Percentiles rank a stretch among this genome's conserved stretches.
Evolutionary conservation across 2,113 vertebrate genomes (phyloP).

Genomic region (Progne subis): DNA sequence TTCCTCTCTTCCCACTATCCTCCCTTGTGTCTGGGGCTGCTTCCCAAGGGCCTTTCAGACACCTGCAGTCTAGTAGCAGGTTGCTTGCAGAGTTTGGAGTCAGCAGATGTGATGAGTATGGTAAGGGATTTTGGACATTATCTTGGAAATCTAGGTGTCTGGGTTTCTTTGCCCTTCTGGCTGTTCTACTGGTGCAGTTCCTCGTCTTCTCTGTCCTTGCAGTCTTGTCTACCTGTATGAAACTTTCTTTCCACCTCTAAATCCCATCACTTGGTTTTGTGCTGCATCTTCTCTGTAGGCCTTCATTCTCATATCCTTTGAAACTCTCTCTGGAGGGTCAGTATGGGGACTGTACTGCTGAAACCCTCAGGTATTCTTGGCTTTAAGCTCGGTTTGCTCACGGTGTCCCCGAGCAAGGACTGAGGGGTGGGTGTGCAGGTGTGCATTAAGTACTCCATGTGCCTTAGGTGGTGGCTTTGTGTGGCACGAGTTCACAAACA

Average conservation of each 20-base stretch:
- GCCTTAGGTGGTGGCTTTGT: not conserved
- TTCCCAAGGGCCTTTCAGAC: not conserved
- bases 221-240: not conserved
- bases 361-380: not conserved
- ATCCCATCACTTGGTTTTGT: not conserved
- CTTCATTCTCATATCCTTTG: not conserved
- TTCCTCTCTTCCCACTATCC: constrained; percentile 1
- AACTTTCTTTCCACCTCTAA: not conserved
- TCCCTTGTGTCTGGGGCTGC: not conserved
- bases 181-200: not conserved
- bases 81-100: not conserved
- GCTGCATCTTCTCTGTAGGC: not conserved
- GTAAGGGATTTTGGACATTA: not conserved
- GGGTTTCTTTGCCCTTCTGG: not conserved
- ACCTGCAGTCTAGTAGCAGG: not conserved
- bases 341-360: not conserved
- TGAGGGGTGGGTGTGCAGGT: not conserved
- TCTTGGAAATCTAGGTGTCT: not conserved
- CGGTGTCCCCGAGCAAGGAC: not conserved
- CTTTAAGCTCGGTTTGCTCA: not conserved
- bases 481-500: not conserved
- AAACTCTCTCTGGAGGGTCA: not conserved
- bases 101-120: not conserved
- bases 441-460: not conserved
- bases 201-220: not conserved